phyloP scores from a whole-genome alignment of 2,113 vertebrate genomes.

The Oreochromis tanganicae region DNA sequence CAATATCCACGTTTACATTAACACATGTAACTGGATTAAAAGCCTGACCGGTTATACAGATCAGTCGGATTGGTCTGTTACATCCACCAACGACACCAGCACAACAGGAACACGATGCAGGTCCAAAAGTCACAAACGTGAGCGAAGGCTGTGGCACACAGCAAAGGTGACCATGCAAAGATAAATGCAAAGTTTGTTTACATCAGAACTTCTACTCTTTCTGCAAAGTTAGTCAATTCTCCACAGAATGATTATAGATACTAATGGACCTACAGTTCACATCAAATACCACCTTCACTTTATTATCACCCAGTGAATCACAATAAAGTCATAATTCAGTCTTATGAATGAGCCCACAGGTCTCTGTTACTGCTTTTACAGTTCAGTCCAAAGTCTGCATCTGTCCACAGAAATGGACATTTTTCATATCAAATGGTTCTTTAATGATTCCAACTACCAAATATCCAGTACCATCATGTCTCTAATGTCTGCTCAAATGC shows the following conservation, averaged over 20 bases:
- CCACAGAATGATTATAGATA: neutral
- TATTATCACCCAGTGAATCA: neutral
- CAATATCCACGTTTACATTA: neutral
- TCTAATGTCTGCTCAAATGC: neutral
- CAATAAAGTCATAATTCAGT: neutral
- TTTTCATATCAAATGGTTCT: neutral
- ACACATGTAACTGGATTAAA: neutral
- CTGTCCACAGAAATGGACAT: fast-evolving
- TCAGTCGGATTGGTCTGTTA: neutral
- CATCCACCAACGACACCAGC: neutral
- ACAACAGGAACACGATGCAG: neutral
- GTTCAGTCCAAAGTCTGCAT: neutral
- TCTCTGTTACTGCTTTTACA: fast-evolving
- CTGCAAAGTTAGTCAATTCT: neutral
- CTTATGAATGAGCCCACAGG: neutral
- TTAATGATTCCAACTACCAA: neutral
- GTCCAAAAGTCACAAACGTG: neutral
- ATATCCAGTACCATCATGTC: neutral
- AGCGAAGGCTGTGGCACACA: neutral
- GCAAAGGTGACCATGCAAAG: neutral
- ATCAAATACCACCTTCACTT: neutral
- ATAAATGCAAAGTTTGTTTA: neutral
- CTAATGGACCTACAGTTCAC: neutral
- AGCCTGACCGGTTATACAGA: neutral
- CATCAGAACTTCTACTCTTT: neutral